Conservation (phyloP, 2,113 vertebrate genomes). For the Aspiorhynchus laticeps region DNA sequence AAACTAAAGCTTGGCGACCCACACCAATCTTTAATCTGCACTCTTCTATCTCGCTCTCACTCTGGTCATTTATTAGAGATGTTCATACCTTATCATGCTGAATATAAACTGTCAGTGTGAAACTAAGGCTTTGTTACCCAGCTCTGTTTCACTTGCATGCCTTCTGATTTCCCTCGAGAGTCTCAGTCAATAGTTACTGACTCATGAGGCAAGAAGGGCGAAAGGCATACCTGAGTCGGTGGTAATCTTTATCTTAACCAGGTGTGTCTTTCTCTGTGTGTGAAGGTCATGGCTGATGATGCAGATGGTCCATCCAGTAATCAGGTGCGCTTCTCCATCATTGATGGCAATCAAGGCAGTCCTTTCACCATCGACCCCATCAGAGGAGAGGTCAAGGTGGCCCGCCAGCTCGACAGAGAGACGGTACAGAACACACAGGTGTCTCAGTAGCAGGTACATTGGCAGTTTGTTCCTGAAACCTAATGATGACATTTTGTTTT, state of each 20-base stretch:
- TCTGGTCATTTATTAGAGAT: conserved; percentile 59
- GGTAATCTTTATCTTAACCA: conserved; percentile 19
- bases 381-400: conserved; percentile 90
- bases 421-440: conserved; percentile 69
- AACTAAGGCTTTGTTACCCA: conserved; percentile 64
- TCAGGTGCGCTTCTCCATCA: conserved; percentile 86
- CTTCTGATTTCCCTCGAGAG: conserved; percentile 65
- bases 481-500: conserved; percentile 20
- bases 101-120: conserved; percentile 61
- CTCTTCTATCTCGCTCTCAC: background rate
- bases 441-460: background rate
- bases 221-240: background rate
- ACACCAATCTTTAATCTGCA: conserved; percentile 2
- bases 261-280: conserved; percentile 48
- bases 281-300: conserved; percentile 91
- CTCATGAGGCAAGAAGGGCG: background rate
- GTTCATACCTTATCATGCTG: conserved; percentile 58
- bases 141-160: conserved; percentile 62
- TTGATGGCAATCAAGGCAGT: conserved; percentile 90
- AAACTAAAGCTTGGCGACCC: background rate
- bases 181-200: conserved; percentile 52
- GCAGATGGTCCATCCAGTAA: conserved; percentile 87
- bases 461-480: background rate
- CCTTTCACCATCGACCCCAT: conserved; percentile 89
- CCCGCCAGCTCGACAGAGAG: conserved; percentile 91